These are phyloP conservation scores for Ctena decussata DNA, from an alignment of 2,888 invertebrate species.

Conservation along the genomic window DNA sequence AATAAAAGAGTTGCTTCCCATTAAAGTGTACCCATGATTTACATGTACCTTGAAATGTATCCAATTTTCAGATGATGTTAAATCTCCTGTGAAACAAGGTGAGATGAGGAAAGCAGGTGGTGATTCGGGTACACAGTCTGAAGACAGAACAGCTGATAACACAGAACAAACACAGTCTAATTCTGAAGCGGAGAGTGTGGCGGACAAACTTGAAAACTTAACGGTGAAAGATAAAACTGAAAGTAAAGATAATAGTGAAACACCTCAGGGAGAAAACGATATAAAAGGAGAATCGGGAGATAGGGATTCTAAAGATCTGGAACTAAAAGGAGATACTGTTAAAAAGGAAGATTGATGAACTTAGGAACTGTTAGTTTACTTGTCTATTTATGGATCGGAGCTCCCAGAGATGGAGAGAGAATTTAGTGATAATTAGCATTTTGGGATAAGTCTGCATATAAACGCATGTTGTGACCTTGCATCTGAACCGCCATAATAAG, in stretches of 20 bases:
- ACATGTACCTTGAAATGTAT: too few species aligned
- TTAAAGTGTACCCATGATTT: too few species aligned
- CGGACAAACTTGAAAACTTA: constrained; percentile 54
- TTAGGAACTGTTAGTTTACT: too few species aligned
- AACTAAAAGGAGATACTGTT: neutral
- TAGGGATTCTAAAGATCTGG: neutral
- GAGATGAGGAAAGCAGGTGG: neutral
- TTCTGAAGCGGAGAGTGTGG: constrained; percentile 50
- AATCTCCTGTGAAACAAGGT: neutral
- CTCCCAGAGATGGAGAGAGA: too few species aligned
- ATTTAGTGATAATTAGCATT: too few species aligned
- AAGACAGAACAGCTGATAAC: neutral
- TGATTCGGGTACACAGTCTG: neutral
- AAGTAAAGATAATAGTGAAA: neutral
- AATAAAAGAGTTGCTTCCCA: too few species aligned
- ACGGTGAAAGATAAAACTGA: constrained; percentile 51
- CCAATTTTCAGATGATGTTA: constrained; percentile 27
- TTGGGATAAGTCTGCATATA: too few species aligned
- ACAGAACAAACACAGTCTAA: neutral
- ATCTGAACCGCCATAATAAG: too few species aligned
- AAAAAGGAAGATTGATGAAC: neutral
- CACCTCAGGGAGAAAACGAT: neutral
- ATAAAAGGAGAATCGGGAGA: neutral
- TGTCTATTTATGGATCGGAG: too few species aligned
- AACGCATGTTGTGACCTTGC: too few species aligned